These are phyloP conservation scores for Alouatta palliata DNA, from an alignment of 2,113 vertebrate species.

Conservation along the genomic window DNA sequence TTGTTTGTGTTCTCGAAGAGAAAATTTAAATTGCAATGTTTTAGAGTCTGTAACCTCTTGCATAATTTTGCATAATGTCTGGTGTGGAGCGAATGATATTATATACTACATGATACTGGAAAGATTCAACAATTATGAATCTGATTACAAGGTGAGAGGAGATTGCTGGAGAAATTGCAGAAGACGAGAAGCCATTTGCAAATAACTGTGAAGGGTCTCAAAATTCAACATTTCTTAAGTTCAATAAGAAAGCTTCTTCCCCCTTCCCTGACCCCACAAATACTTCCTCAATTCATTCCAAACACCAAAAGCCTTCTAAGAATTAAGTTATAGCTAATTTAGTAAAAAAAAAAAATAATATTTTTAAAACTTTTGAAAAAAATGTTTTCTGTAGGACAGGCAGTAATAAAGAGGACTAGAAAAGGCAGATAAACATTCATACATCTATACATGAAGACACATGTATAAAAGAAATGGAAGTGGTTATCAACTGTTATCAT, in stretches of 20 bases:
- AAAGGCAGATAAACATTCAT: background rate
- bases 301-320: background rate
- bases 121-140: background rate
- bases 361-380: background rate
- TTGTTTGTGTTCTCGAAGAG: background rate
- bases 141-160: constrained; percentile 41
- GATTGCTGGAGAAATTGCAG: background rate
- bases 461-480: background rate
- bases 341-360: background rate
- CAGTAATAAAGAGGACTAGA: background rate
- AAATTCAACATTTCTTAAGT: background rate
- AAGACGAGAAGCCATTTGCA: background rate
- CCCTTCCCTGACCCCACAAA: background rate
- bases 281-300: background rate
- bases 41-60: background rate
- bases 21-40: constrained; percentile 12
- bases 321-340: background rate
- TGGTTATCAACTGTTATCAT: background rate
- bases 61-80: constrained; percentile 32
- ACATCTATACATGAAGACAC: background rate
- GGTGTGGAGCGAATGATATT: background rate
- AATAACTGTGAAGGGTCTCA: background rate
- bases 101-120: background rate
- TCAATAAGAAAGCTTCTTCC: background rate
- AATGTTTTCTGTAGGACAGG: background rate